phyloP scores from a whole-genome alignment of 2,113 vertebrate genomes.

The Zapus hudsonius region DNA sequence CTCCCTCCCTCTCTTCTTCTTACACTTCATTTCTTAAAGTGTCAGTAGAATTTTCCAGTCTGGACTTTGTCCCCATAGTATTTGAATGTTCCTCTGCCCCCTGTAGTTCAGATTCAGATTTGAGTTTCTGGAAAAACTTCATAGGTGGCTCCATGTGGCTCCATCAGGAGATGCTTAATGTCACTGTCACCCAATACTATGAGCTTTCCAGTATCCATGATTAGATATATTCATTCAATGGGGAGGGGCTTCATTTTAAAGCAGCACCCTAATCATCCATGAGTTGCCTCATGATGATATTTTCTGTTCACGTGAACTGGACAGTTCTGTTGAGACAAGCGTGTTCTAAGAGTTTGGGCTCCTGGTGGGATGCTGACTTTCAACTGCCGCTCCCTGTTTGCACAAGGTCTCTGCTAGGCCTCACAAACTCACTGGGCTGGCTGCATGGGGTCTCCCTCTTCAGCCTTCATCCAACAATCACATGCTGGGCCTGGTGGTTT shows the following conservation, averaged over 20 bases:
- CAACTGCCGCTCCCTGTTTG: not conserved
- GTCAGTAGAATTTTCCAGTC: not conserved
- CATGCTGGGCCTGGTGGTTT: not conserved
- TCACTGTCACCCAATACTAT: not conserved
- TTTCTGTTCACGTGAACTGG: not conserved
- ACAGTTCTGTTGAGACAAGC: not conserved
- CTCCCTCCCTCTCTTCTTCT: not conserved
- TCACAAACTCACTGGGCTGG: not conserved
- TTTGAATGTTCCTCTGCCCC: not conserved
- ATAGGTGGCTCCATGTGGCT: not conserved
- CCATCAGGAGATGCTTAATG: not conserved
- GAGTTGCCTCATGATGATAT: not conserved
- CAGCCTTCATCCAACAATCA: not conserved
- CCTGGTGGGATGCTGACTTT: not conserved
- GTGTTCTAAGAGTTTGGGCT: not conserved
- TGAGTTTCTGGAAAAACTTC: constrained; percentile 4
- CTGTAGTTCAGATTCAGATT: not conserved
- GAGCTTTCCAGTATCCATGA: not conserved
- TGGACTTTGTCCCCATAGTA: not conserved
- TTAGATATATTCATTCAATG: not conserved
- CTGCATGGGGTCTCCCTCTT: not conserved
- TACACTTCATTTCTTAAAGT: constrained; percentile 2
- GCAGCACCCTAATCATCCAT: not conserved
- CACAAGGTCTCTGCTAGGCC: not conserved
- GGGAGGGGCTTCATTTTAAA: not conserved